Percentiles rank a stretch among this genome's conserved stretches.
Evolutionary conservation across 2,888 invertebrate genomes (phyloP).

Genomic region (Adineta ricciae): DNA sequence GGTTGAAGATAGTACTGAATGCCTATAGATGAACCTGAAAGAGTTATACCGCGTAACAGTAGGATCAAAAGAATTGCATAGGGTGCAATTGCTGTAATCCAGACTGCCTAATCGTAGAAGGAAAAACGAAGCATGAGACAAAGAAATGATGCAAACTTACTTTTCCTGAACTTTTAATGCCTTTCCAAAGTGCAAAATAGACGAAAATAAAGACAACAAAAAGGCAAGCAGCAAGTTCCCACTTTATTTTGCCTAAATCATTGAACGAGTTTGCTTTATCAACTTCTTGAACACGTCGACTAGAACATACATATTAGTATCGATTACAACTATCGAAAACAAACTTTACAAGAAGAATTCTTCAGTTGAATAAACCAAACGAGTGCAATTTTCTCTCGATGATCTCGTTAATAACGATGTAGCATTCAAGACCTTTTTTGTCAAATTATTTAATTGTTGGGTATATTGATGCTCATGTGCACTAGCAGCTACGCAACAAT

Average conservation of each 20-base stretch:
- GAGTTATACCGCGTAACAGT: conserved; percentile 67
- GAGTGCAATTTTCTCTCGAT: not conserved
- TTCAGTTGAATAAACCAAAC: conserved; percentile 32
- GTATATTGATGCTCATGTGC: conserved; percentile 37
- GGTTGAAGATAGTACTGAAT: conserved; percentile 78
- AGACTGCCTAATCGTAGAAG: conserved; percentile 63
- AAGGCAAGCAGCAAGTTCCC: conserved; percentile 46
- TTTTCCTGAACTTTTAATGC: conserved; percentile 50
- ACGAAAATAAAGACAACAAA: conserved; percentile 47
- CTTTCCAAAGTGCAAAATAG: conserved; percentile 51
- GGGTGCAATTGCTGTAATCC: conserved; percentile 85
- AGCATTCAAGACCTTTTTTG: not conserved
- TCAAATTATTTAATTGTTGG: not conserved
- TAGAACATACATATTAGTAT: not conserved
- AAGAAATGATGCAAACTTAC: conserved; percentile 36
- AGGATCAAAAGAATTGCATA: conserved; percentile 79
- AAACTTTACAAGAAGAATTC: conserved; percentile 34
- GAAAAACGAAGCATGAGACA: not conserved
- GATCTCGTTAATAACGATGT: not conserved
- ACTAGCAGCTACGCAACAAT: conserved; percentile 55
- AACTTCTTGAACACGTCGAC: conserved; percentile 16
- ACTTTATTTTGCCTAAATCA: conserved; percentile 45
- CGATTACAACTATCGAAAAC: not conserved
- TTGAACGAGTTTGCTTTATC: conserved; percentile 41
- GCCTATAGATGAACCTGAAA: conserved; percentile 74